Conservation (phyloP, 1,140 invertebrate species). For the Drosophila mauritiana region DNA sequence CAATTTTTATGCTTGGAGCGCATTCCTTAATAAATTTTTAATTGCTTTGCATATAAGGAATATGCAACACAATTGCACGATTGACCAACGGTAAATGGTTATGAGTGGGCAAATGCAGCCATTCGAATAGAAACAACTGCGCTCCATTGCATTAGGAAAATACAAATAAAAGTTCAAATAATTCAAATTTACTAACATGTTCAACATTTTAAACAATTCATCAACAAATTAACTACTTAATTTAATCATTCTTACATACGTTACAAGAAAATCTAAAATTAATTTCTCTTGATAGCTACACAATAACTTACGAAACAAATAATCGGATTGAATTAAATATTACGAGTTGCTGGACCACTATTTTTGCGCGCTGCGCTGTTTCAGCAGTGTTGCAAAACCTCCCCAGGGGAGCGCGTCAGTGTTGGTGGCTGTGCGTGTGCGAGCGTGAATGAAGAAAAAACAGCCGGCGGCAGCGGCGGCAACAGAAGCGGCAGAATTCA, state of each 20-base stretch:
- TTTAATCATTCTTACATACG: not conserved
- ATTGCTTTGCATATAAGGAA: conserved; percentile 13
- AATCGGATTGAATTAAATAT: not conserved
- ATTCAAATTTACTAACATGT: too few species aligned
- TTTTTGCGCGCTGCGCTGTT: not conserved
- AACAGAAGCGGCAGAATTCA: conserved; percentile 35
- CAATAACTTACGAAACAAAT: too few species aligned
- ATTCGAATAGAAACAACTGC: not conserved
- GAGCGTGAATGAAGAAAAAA: conserved; percentile 54
- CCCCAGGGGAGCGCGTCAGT: conserved; percentile 27
- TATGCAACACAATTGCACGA: conserved; percentile 20
- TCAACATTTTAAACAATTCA: too few species aligned
- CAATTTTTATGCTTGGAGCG: not conserved
- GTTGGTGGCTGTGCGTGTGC: conserved; percentile 31
- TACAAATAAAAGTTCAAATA: too few species aligned
- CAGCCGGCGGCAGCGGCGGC: conserved; percentile 42
- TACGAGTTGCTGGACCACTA: not conserved
- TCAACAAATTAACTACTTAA: not conserved
- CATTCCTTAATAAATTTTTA: conserved; percentile 18
- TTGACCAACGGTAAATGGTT: conserved; percentile 20
- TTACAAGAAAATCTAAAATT: not conserved
- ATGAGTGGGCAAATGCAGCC: conserved; percentile 2
- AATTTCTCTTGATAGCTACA: not conserved
- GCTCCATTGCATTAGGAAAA: not conserved
- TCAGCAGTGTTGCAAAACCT: conserved; percentile 51